These are phyloP conservation scores for Phragmatobia fuliginosa DNA, from an alignment of 2,888 invertebrate species.

Conservation along the genomic window DNA sequence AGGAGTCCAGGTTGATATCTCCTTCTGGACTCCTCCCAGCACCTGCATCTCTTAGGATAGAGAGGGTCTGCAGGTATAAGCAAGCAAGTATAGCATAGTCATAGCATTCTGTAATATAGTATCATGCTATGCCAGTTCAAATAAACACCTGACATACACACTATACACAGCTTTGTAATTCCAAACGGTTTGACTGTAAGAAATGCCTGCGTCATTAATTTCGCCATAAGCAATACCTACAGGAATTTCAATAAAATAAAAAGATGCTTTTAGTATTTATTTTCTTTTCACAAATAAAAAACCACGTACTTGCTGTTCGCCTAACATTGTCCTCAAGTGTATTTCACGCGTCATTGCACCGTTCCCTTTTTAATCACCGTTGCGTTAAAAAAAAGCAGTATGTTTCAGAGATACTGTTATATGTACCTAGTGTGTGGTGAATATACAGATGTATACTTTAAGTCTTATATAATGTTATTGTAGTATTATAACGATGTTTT, in stretches of 20 bases:
- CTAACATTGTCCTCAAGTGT: conserved; percentile 50
- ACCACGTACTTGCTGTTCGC: conserved; percentile 15
- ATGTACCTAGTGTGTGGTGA: conserved; percentile 29
- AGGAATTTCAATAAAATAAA: too few species aligned
- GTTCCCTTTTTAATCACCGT: conserved; percentile 53
- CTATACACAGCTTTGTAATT: neutral
- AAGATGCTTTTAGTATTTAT: too few species aligned
- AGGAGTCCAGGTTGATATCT: too few species aligned
- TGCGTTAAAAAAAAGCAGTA: conserved; percentile 54
- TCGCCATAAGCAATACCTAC: too few species aligned
- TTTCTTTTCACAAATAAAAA: neutral
- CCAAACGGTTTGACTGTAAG: neutral
- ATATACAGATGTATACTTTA: neutral
- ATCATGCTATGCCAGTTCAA: neutral
- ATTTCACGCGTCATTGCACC: conserved; percentile 52
- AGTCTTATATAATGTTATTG: neutral
- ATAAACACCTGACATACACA: too few species aligned
- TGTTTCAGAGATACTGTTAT: conserved; percentile 60
- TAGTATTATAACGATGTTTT: neutral
- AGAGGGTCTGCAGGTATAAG: too few species aligned
- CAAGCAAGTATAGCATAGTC: too few species aligned
- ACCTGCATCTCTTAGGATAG: too few species aligned
- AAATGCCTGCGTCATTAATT: too few species aligned
- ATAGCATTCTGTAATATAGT: neutral
- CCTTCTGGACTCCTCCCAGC: too few species aligned